Evolutionary conservation across 2,888 invertebrate species (phyloP).

Genomic region (Homarus gammarus): DNA sequence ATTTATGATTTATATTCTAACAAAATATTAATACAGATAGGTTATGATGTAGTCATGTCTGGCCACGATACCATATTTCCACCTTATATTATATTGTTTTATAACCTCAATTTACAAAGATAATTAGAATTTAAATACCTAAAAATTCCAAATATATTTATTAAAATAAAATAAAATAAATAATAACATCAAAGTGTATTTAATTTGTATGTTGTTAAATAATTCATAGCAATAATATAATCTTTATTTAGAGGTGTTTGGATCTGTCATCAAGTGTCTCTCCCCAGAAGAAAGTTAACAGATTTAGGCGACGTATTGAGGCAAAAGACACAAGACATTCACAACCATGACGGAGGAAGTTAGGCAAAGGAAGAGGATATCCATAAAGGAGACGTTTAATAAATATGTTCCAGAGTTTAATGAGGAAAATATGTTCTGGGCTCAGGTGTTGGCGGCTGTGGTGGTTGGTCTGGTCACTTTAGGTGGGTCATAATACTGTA

Average conservation of each 20-base stretch:
- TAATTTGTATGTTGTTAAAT: background rate
- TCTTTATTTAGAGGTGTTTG: background rate
- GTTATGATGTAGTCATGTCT: too few relatives aligned
- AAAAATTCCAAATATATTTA: background rate
- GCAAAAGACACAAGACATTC: too few relatives aligned
- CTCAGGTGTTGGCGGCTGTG: constrained; percentile 33
- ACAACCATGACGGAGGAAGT: constrained; percentile 35
- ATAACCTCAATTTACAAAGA: background rate
- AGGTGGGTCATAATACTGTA: too few relatives aligned
- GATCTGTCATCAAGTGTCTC: background rate
- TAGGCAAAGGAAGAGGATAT: constrained; percentile 45
- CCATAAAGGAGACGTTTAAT: constrained; percentile 47
- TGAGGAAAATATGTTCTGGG: constrained; percentile 24
- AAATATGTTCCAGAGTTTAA: constrained; percentile 25
- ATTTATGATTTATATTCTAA: too few relatives aligned
- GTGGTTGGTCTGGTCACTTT: constrained; percentile 45
- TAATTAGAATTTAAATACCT: too few relatives aligned
- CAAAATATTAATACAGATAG: too few relatives aligned
- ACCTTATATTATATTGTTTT: background rate
- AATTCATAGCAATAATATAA: background rate
- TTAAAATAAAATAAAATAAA: background rate
- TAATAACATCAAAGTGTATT: background rate
- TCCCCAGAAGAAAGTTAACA: background rate
- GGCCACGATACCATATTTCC: background rate
- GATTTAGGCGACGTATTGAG: background rate